Percentiles rank a stretch among this genome's conserved stretches.
Conservation (phyloP, 2,888 invertebrate genomes). For the Limnephilus auricula region DNA sequence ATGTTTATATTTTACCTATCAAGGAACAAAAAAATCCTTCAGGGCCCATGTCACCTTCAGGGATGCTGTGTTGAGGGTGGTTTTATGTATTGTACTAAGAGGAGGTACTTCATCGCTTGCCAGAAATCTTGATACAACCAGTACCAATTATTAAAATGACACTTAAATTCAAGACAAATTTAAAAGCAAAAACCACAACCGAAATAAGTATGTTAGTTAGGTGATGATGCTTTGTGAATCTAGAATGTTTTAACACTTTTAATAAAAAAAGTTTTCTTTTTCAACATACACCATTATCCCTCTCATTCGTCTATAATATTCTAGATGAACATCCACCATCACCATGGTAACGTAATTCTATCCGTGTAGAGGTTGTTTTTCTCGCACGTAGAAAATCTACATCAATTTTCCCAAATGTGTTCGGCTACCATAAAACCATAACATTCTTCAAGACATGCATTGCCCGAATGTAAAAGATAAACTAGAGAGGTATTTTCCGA, state of each 20-base stretch:
- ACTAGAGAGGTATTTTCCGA: background rate
- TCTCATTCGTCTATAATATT: background rate
- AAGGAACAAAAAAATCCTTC: too few relatives aligned
- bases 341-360: background rate
- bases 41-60: too few relatives aligned
- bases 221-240: too few relatives aligned
- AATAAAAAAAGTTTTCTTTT: background rate
- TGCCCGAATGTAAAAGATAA: background rate
- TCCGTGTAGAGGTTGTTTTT: background rate
- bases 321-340: background rate
- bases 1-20: too few relatives aligned
- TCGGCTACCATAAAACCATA: conserved; percentile 40
- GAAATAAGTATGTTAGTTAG: too few relatives aligned
- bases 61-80: too few relatives aligned
- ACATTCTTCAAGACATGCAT: background rate
- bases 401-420: conserved; percentile 36
- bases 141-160: too few relatives aligned
- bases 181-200: too few relatives aligned
- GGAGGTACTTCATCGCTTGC: too few relatives aligned
- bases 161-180: too few relatives aligned
- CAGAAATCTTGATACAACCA: too few relatives aligned
- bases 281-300: background rate
- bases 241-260: background rate
- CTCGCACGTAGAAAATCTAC: conserved; percentile 4
- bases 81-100: too few relatives aligned